Percentiles rank a stretch among this genome's conserved stretches.
Evolutionary conservation across 2,888 invertebrate species (phyloP).

Genomic region (Folsomia candida): DNA sequence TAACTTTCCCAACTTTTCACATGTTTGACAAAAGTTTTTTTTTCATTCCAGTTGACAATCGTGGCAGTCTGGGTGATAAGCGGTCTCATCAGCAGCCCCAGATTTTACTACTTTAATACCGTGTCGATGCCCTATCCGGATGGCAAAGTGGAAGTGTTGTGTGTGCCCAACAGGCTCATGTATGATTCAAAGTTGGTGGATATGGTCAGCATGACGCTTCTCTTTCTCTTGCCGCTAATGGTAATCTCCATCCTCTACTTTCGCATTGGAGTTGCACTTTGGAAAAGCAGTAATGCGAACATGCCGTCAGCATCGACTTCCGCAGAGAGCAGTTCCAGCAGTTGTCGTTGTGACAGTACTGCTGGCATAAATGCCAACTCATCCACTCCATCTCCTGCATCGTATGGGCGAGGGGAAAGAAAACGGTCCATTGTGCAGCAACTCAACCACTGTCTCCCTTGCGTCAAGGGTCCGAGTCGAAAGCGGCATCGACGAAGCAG

Average conservation of each 20-base stretch:
- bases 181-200: slow-evolving; percentile 76
- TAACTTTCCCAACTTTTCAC: no score
- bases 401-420: background rate
- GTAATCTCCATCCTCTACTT: slow-evolving; percentile 77
- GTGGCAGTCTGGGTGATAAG: slow-evolving; percentile 77
- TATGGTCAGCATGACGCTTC: slow-evolving; percentile 75
- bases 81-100: slow-evolving; percentile 77
- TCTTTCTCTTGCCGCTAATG: slow-evolving; percentile 76
- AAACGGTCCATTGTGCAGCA: background rate
- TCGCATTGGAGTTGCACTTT: slow-evolving; percentile 77
- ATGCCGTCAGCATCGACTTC: slow-evolving; percentile 37
- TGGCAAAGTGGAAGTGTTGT: slow-evolving; percentile 65
- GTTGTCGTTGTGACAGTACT: slow-evolving; percentile 9
- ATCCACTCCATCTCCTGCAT: background rate
- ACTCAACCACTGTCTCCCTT: background rate
- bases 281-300: slow-evolving; percentile 59
- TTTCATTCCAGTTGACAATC: slow-evolving; percentile 70
- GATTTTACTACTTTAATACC: slow-evolving; percentile 78
- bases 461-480: background rate
- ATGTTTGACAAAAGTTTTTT: no score
- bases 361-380: background rate
- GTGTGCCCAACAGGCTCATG: slow-evolving; percentile 71
- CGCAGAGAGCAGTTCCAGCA: slow-evolving; percentile 35
- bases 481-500: background rate
- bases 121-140: slow-evolving; percentile 61